Evolutionary conservation across 2,113 vertebrate genomes (phyloP).

Genomic region (Sterna hirundo): DNA sequence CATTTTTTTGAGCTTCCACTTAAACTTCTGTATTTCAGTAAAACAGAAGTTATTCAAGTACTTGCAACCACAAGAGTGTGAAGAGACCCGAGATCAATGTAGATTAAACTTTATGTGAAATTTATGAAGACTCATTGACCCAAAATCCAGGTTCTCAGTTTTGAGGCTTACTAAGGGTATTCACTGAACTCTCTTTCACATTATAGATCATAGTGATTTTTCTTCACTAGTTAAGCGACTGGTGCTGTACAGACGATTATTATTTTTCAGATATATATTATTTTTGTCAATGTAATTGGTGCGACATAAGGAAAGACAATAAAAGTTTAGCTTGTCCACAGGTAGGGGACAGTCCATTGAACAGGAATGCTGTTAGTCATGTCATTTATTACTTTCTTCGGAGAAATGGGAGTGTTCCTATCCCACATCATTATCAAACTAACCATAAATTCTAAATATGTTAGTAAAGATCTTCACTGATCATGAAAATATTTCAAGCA

Average conservation of each 20-base stretch:
- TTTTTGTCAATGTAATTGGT: background rate
- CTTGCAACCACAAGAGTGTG: background rate
- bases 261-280: background rate
- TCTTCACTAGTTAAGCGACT: background rate
- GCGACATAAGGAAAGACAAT: background rate
- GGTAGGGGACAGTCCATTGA: background rate
- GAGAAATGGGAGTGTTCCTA: background rate
- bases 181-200: background rate
- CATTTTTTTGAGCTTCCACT: conserved; percentile 11
- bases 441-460: background rate
- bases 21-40: background rate
- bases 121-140: background rate
- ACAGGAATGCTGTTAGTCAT: background rate
- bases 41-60: conserved; percentile 8
- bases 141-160: background rate
- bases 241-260: background rate
- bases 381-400: background rate
- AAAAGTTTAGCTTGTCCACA: background rate
- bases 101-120: conserved; percentile 22
- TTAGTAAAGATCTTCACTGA: background rate
- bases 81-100: background rate
- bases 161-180: background rate
- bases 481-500: background rate
- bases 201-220: background rate
- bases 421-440: background rate